Evolutionary conservation across 2,888 invertebrate genomes (phyloP).

Genomic region (Noctuana brunneofusca): DNA sequence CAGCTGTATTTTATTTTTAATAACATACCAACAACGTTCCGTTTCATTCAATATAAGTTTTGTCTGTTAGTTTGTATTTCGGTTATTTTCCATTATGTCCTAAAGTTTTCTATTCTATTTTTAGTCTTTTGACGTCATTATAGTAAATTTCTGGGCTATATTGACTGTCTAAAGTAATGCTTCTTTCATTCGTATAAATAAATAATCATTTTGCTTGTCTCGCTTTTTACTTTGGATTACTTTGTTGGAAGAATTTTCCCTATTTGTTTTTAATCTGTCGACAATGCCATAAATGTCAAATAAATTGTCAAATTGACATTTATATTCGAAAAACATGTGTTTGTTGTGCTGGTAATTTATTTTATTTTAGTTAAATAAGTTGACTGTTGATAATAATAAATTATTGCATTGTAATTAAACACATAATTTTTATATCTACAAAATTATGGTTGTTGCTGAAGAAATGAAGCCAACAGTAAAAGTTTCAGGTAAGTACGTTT

Average conservation of each 20-base stretch:
- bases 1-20: too few species aligned
- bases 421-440: neutral
- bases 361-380: neutral
- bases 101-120: neutral
- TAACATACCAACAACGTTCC: slow-evolving; percentile 56
- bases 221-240: neutral
- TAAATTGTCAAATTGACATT: neutral
- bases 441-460: slow-evolving; percentile 57
- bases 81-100: too few species aligned
- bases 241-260: neutral
- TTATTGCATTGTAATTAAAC: neutral
- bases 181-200: too few species aligned
- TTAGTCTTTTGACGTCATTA: too few species aligned
- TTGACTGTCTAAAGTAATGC: too few species aligned
- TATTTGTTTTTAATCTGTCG: too few species aligned
- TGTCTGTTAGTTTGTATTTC: too few species aligned
- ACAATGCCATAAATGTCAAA: neutral
- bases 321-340: neutral
- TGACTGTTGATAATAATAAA: neutral
- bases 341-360: neutral
- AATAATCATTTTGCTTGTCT: neutral
- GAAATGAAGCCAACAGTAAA: slow-evolving; percentile 64
- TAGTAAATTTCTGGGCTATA: too few species aligned
- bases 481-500: slow-evolving; percentile 40
- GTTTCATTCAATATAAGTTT: slow-evolving; percentile 32